Base-by-base conservation (phyloP, 2,888 invertebrate species). In the Melikaiella ostensackeni region DNA sequence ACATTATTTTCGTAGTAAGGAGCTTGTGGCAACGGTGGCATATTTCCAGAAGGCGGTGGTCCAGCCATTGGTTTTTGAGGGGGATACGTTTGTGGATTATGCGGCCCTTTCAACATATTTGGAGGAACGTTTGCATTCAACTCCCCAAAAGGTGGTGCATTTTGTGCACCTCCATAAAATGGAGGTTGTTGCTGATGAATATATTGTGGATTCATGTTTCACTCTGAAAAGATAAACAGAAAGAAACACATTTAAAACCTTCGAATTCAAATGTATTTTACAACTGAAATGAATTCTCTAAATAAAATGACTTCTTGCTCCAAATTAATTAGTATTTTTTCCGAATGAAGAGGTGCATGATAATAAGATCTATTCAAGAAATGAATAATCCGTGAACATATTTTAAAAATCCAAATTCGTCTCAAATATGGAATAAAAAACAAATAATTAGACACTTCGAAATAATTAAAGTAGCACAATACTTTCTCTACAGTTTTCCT, bases 171-270 rank as follows among this genome's bases (percentile, higher is more conserved):
- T 63, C 85, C 84, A 79, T 86, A 85, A 27, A 83, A 79, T 73
- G 84, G 81, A 13, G 63, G 63, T 75, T 83, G 86, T 57, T 80
- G 84, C 57, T 88, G 88, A 75, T 88, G 92, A 86, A 92, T 88
- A 83, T 92, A 93, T 81, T 93, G 93, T 46, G 93, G 92, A 91
- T 93, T 93, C 93, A 93, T 93, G 77, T 80, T 89, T 85, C 81
- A 84, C 78, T 81, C 86, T 86, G 79, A 74, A 84, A 81, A 80
- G n/a, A 63, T 35, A 21, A 55, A 55, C n/a, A 16, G 11, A 42
- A 16, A 55, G 11, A 42, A 16, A 55, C 9, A 55, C 11, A 55
- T 21, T 21, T 2, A 4, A 21, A 55, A 3, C 9, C 9, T 21
- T 3, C 2, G 21, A 55, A 21, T 59, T 59, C 13, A 5, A 16